A percentile compares a stretch with the other conserved stretches of the same genome.
phyloP scores from a whole-genome alignment of 2,797 vertebrate genomes.

The Argya squamiceps region DNA sequence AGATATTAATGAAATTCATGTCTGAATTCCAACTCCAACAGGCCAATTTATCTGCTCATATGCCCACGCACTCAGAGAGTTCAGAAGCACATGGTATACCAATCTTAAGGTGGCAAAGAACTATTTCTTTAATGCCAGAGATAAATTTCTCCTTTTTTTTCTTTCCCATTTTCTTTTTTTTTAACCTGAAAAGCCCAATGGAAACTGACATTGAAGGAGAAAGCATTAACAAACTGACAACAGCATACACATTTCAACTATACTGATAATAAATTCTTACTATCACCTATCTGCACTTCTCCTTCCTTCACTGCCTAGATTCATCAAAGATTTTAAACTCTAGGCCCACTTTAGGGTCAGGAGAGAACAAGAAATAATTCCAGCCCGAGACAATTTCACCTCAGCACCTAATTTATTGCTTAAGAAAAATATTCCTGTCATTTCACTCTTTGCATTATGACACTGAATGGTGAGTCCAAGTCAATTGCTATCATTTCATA shows the following conservation, averaged over 20 bases:
- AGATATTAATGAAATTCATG: neutral
- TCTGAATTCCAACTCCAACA: neutral
- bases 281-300: neutral
- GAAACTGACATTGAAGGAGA: neutral
- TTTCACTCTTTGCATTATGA: neutral
- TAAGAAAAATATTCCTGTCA: neutral
- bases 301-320: neutral
- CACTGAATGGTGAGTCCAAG: neutral
- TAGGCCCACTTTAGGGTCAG: neutral
- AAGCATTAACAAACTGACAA: neutral
- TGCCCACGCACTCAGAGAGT: neutral
- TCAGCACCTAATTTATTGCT: neutral
- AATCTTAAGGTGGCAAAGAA: neutral
- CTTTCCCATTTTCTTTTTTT: neutral
- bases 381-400: neutral
- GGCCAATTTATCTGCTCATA: neutral
- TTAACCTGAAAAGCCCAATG: neutral
- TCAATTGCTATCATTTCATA: neutral
- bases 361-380: neutral
- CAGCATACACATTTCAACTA: neutral
- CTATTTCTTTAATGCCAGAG: neutral
- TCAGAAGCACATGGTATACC: neutral
- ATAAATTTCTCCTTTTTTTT: neutral
- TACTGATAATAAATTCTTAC: neutral
- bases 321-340: neutral